These are phyloP conservation scores for Erebia epiphron DNA, from an alignment of 2,888 invertebrate species.

Conservation along the genomic window DNA sequence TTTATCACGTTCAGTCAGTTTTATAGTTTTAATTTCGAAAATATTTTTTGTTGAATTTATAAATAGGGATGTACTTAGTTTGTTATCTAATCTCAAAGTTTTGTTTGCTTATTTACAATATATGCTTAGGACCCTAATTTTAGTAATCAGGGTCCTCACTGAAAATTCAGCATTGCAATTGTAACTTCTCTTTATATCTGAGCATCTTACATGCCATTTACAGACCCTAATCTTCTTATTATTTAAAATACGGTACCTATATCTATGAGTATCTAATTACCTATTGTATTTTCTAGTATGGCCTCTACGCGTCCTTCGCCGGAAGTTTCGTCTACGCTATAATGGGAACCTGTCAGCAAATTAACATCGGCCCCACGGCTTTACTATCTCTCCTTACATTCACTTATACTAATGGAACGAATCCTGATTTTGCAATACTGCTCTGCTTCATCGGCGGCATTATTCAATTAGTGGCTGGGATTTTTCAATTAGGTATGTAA, in stretches of 20 bases:
- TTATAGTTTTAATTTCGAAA: too few species aligned
- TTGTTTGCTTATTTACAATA: too few species aligned
- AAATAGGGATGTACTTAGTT: too few species aligned
- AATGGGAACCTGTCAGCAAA: constrained; percentile 88
- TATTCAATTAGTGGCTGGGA: constrained; percentile 84
- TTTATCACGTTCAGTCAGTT: not conserved
- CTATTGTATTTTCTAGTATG: constrained; percentile 84
- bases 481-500: constrained; percentile 83
- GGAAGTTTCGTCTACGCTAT: constrained; percentile 90
- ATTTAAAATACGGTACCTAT: too few species aligned
- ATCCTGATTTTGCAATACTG: constrained; percentile 84
- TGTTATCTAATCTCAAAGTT: too few species aligned
- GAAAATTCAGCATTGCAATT: too few species aligned
- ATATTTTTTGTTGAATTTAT: too few species aligned
- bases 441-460: constrained; percentile 86
- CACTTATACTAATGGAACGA: constrained; percentile 83
- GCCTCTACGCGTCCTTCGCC: constrained; percentile 91
- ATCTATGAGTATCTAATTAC: not conserved
- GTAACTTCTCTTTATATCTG: too few species aligned
- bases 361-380: constrained; percentile 88
- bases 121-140: too few species aligned
- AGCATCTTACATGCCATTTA: too few species aligned
- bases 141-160: too few species aligned
- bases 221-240: too few species aligned
- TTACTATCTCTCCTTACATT: constrained; percentile 89